Evolutionary conservation across 2,888 invertebrate species (phyloP), one percentile per base, ranked within the genome.

Genomic region (Lycaena phlaeas): DNA sequence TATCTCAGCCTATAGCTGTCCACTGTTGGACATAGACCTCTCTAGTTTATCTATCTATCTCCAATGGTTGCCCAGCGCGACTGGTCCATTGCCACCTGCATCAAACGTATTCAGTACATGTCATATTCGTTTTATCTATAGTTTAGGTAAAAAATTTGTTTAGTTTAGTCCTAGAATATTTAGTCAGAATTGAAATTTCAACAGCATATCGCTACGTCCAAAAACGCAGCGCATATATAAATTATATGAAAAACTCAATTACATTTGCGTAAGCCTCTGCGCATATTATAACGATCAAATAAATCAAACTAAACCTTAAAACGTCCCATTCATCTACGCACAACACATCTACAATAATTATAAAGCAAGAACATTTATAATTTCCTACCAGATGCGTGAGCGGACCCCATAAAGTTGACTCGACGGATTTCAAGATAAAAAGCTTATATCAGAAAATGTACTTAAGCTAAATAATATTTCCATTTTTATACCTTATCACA

Each of bases 401-500:
- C 22, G 12, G 10, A 5, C 22, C 11, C 34, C 34, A 34, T 34
- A 34, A 34, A 11, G 34, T 22, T 5, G 22, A 39, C 39, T 30
- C 26, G 30, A 39, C 25, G 22, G 34, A 34, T 34, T 34, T 40
- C 44, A 39, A 30, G 38, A 36, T 36, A 27, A 30, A 37, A 17
- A 42, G 48, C 42, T 44, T 28, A 36, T 48, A 48, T 44, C 46
- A 41, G 25, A 39, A 39, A 39, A 29, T 10, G 41, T 40, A 34
- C 39, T 46, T 46, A 46, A 44, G 44, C 46, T 29, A 52, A 51
- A 45, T 43, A 48, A 46, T 47, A 56, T 57, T 49, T 50, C 43
- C 50, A 48, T 51, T 46, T 48, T 49, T 46, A 48, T 48, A 50
- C 53, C 45, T 51, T 44, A 52, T 49, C 50, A 41, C 38, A 45